phyloP scores from a whole-genome alignment of 2,888 invertebrate genomes.

The Stenodema calcarata region DNA sequence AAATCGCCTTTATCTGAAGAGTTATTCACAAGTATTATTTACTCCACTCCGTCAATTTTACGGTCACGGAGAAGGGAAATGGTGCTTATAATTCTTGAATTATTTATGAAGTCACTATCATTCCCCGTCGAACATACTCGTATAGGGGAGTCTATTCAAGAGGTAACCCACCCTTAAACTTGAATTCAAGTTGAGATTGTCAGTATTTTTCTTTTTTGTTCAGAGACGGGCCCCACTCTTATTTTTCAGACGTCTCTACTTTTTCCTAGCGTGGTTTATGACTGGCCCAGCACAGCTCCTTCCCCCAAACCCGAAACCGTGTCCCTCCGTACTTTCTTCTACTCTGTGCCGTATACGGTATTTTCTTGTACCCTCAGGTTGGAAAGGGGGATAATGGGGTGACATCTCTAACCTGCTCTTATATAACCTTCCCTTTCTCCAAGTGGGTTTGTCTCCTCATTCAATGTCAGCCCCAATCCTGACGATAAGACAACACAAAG shows the following conservation, averaged over 20 bases:
- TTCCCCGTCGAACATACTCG: background rate
- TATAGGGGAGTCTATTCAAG: conserved; percentile 9
- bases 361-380: background rate
- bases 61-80: conserved; percentile 3
- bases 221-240: background rate
- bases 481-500: conserved; percentile 50
- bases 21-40: conserved; percentile 1
- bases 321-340: background rate
- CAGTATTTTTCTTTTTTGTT: conserved; percentile 7
- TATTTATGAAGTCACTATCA: conserved; percentile 18
- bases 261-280: background rate
- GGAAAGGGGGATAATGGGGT: background rate
- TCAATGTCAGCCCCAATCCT: conserved; percentile 48
- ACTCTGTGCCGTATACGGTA: background rate
- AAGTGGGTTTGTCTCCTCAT: conserved; percentile 39
- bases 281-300: background rate
- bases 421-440: background rate
- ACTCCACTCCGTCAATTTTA: background rate
- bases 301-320: background rate
- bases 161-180: background rate
- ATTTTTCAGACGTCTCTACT: background rate
- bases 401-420: conserved; percentile 31
- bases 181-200: background rate
- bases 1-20: conserved; percentile 14
- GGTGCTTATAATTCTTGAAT: conserved; percentile 26